phyloP scores from a whole-genome alignment of 2,113 vertebrate species.

The Oophaga pumilio region DNA sequence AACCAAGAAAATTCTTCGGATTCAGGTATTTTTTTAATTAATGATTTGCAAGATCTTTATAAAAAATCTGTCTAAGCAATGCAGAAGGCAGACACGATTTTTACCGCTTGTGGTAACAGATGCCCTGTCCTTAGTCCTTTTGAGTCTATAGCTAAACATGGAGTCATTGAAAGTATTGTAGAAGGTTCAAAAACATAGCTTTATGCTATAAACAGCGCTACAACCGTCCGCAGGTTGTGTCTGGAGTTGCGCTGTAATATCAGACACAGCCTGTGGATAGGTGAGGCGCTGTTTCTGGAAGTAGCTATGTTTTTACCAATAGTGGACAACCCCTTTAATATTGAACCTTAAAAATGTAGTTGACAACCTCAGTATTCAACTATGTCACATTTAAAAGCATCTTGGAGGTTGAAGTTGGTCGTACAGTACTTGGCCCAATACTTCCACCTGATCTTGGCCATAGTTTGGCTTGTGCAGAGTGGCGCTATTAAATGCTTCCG shows the following conservation, averaged over 20 bases:
- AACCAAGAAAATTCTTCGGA: conserved; percentile 22
- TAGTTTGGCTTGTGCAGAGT: background rate
- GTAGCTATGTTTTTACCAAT: too few species aligned
- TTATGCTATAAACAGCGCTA: too few species aligned
- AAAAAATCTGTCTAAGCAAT: conserved; percentile 53
- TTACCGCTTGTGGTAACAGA: background rate
- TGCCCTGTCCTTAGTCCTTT: background rate
- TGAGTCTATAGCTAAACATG: background rate
- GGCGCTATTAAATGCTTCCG: background rate
- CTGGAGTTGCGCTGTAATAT: too few species aligned
- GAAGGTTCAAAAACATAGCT: too few species aligned
- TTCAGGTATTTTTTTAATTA: conserved; percentile 51
- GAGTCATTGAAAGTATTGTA: background rate
- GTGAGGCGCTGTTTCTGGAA: too few species aligned
- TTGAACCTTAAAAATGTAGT: background rate
- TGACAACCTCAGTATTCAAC: background rate
- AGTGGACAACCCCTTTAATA: too few species aligned
- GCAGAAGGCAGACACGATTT: conserved; percentile 58
- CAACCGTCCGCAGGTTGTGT: too few species aligned
- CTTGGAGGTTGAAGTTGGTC: background rate
- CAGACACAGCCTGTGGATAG: too few species aligned
- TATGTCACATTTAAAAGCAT: background rate
- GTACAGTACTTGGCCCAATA: background rate
- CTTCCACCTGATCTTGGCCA: background rate
- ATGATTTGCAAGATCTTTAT: conserved; percentile 20